Evolutionary conservation across 2,888 invertebrate genomes (phyloP), one percentile per base, ranked within the genome.

Genomic region (Thecophora atra): DNA sequence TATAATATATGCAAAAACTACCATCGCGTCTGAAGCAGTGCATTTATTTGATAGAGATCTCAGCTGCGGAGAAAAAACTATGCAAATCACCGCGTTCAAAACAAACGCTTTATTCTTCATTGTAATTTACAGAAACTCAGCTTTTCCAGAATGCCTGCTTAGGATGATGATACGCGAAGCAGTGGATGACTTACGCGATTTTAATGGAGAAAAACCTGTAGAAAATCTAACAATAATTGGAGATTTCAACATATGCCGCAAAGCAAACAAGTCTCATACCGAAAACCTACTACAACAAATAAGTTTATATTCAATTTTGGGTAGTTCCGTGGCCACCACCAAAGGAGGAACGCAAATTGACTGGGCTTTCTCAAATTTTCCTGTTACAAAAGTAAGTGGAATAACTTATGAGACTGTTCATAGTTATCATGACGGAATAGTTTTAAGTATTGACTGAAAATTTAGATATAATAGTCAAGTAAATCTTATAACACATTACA

Each of bases 341-440:
- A 65, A 58, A 17, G 42, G 67, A 37, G 72, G 67, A 47, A 72
- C 72, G 26, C 69, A 72, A n/a, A 68, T 72, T 44, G 72, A 68
- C 44, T 68, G 72, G 72, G 26, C 63, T 2, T 47, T 72, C 63
- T 62, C 67, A n/a, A n/a, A 51, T 47, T 58, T 28, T 54, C 21
- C 54, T 21, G 19, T 54, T 19, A 19, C 54, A 54, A 21, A 3
- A 54, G 11, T 54, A 54, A 37, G 37, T 54, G n/a, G 21, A 19
- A 54, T 54, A 15, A 47, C 21, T 26, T 70, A 70, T 51, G 19
- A 44, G 7, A 70, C 62, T 21, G 26, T 62, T 3, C 51, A 70
- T 15, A 70, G 69, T 26, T 51, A 70, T 19, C 69, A 70, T 17
- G 69, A 70, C 47, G 69, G 62, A 28, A 70, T 62, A 60, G 26